Conservation (phyloP, 2,113 vertebrate genomes). For the Passer montanus region DNA sequence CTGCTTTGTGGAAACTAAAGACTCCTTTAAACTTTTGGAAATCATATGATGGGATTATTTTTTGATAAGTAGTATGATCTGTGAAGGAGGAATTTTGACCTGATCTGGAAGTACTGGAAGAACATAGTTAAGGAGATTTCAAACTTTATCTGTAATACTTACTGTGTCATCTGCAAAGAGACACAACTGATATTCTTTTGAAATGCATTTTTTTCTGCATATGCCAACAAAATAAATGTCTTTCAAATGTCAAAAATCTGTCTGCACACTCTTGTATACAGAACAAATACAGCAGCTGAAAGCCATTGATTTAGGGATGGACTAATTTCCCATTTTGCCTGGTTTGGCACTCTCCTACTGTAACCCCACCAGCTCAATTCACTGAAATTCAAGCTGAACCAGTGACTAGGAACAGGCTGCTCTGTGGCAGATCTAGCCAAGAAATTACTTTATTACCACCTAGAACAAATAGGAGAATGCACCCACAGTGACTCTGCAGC, state of each 20-base stretch:
- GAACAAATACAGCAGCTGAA: neutral
- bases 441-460: neutral
- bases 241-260: neutral
- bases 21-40: neutral
- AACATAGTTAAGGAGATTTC: neutral
- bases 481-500: neutral
- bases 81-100: neutral
- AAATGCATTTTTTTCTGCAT: neutral
- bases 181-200: neutral
- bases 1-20: neutral
- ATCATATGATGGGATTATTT: neutral
- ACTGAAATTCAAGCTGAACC: neutral
- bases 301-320: neutral
- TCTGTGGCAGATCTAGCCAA: neutral
- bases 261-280: neutral
- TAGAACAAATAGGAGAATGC: neutral
- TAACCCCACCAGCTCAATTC: neutral
- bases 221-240: neutral
- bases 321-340: neutral
- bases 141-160: neutral
- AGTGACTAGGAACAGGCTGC: neutral
- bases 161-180: neutral
- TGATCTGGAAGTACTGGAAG: neutral
- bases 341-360: neutral
- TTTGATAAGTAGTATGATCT: neutral